A percentile compares a stretch with the other conserved stretches of the same genome.
These are phyloP conservation scores for Heteractis magnifica DNA, from an alignment of 92 coral and sea anemone genomes.

Conservation along the genomic window DNA sequence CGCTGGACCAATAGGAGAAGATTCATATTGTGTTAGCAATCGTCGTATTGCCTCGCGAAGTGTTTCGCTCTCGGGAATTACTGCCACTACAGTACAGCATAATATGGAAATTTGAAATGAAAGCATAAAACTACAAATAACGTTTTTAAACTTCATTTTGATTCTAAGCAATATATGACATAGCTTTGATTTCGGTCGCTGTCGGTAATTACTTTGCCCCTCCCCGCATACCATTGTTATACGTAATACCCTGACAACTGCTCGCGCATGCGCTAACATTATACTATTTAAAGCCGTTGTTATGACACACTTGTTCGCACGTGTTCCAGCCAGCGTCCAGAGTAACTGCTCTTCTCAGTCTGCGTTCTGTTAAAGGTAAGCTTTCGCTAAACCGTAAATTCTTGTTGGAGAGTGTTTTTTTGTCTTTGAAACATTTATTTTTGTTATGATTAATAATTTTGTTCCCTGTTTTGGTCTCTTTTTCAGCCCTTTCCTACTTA, in stretches of 20 bases:
- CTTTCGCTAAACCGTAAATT: background rate
- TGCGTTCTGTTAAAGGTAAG: conserved; percentile 2
- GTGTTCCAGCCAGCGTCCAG: background rate
- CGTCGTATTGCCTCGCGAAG: background rate
- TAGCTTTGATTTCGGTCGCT: background rate
- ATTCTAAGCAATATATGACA: conserved; percentile 2
- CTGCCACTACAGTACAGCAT: background rate
- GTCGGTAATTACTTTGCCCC: background rate
- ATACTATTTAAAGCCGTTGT: background rate
- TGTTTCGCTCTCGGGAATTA: background rate
- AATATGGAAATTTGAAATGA: background rate
- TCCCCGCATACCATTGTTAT: background rate
- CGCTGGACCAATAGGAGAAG: background rate
- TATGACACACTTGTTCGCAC: background rate
- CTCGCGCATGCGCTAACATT: background rate
- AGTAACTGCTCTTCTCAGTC: background rate
- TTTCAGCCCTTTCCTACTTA: background rate
- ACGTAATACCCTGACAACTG: background rate
- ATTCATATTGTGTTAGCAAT: background rate
- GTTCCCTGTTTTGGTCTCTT: conserved; percentile 6
- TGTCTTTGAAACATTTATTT: background rate
- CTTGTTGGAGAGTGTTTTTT: background rate
- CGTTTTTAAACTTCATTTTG: background rate
- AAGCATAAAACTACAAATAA: background rate
- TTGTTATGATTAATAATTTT: conserved; percentile 2